A percentile compares a stretch with the other conserved stretches of the same genome.
Conservation (phyloP, 2,113 vertebrate species). For the Choloepus hoffmanni region DNA sequence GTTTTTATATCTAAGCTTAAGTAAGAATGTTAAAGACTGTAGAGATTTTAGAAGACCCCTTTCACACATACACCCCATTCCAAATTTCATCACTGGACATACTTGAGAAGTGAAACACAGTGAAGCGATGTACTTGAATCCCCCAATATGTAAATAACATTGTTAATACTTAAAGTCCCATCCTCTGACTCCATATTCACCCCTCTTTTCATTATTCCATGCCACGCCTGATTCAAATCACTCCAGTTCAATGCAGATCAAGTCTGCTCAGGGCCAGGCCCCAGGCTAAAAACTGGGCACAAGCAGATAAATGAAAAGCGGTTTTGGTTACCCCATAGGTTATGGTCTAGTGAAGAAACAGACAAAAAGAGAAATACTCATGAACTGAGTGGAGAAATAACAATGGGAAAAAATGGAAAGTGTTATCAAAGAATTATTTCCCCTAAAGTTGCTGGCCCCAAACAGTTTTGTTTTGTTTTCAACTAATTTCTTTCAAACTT, state of each 20-base stretch:
- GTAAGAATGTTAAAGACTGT: not conserved
- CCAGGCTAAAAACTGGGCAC: not conserved
- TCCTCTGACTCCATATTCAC: not conserved
- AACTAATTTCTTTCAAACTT: slow-evolving; percentile 29
- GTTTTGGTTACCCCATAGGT: not conserved
- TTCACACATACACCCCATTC: not conserved
- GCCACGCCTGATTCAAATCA: not conserved
- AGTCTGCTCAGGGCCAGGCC: not conserved
- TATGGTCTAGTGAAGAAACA: not conserved
- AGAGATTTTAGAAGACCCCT: not conserved
- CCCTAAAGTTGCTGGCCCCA: not conserved
- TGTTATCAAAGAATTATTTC: slow-evolving; percentile 32
- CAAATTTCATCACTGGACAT: not conserved
- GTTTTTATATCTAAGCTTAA: slow-evolving; percentile 1
- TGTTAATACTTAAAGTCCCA: not conserved
- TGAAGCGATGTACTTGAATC: not conserved
- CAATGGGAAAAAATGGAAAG: slow-evolving; percentile 23
- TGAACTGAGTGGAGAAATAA: not conserved
- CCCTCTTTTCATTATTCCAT: not conserved
- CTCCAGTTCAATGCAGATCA: not conserved
- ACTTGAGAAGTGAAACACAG: not conserved
- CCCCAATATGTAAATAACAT: not conserved
- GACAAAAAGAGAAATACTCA: not conserved
- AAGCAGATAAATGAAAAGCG: slow-evolving; percentile 13
- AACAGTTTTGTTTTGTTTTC: not conserved